These are phyloP conservation scores for Poeciliopsis infans DNA, from an alignment of 2,797 vertebrate genomes.

Conservation along the genomic window DNA sequence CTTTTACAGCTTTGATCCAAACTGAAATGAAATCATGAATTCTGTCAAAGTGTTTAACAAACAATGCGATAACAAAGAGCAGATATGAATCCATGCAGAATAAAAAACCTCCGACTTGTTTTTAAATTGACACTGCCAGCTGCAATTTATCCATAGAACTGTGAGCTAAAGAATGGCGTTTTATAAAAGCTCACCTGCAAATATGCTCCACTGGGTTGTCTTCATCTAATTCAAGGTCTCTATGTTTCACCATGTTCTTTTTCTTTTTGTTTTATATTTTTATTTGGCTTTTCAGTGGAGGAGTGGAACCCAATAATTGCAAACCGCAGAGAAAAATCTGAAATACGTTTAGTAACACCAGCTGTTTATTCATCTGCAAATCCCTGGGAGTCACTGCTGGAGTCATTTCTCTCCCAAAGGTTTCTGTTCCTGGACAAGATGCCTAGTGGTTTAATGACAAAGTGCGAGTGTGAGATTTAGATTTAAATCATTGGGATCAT, in stretches of 20 bases:
- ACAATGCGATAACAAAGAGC: slow-evolving; percentile 10
- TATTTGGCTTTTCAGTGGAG: slow-evolving; percentile 9
- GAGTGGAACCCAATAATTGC: slow-evolving; percentile 7
- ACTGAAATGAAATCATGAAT: neutral
- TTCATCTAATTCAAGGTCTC: slow-evolving; percentile 28
- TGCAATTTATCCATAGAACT: slow-evolving; percentile 33
- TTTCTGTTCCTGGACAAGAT: slow-evolving; percentile 27
- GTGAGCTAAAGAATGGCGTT: slow-evolving; percentile 12
- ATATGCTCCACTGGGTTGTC: neutral
- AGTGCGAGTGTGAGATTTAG: neutral
- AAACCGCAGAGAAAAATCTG: slow-evolving; percentile 25
- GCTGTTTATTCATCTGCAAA: slow-evolving; percentile 16
- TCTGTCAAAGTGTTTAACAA: neutral
- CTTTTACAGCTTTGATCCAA: neutral
- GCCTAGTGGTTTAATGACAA: slow-evolving; percentile 13
- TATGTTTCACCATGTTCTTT: slow-evolving; percentile 4
- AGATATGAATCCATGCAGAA: neutral
- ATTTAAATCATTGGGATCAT: neutral
- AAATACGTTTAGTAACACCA: slow-evolving; percentile 23
- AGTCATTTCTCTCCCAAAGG: slow-evolving; percentile 20
- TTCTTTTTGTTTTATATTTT: neutral
- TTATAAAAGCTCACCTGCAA: slow-evolving; percentile 32
- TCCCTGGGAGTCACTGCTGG: slow-evolving; percentile 33
- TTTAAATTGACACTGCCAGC: slow-evolving; percentile 9
- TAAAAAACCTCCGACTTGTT: neutral